phyloP scores from a whole-genome alignment of 2,797 vertebrate species.

The Hypotaenidia philippensis region DNA sequence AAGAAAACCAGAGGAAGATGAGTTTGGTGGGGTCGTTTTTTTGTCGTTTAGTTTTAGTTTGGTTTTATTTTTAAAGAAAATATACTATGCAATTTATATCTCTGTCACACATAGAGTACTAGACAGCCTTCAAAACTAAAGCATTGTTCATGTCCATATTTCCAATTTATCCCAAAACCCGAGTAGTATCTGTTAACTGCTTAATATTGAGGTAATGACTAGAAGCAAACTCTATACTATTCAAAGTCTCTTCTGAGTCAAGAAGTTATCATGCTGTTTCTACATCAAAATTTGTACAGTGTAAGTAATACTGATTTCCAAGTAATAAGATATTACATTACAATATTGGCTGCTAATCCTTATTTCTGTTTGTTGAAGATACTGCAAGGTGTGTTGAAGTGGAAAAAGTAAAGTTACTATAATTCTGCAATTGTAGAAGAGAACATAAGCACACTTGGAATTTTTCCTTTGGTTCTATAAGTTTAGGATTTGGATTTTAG shows the following conservation, averaged over 20 bases:
- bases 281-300: neutral
- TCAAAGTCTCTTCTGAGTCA: neutral
- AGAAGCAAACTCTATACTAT: neutral
- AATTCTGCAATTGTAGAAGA: neutral
- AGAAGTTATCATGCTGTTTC: neutral
- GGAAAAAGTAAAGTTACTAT: neutral
- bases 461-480: neutral
- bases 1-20: neutral
- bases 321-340: neutral
- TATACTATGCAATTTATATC: neutral
- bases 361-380: neutral
- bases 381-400: neutral
- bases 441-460: neutral
- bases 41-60: neutral
- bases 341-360: neutral
- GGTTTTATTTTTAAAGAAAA: neutral
- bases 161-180: neutral
- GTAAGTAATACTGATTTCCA: neutral
- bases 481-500: neutral
- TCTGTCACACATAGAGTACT: accelerated
- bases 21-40: neutral
- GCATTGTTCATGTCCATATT: neutral
- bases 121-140: neutral
- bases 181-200: neutral
- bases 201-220: neutral